Evolutionary conservation across 2,113 vertebrate genomes (phyloP), one percentile per base, ranked within the genome.

Genomic region (Sinocyclocheilus anophthalmus): DNA sequence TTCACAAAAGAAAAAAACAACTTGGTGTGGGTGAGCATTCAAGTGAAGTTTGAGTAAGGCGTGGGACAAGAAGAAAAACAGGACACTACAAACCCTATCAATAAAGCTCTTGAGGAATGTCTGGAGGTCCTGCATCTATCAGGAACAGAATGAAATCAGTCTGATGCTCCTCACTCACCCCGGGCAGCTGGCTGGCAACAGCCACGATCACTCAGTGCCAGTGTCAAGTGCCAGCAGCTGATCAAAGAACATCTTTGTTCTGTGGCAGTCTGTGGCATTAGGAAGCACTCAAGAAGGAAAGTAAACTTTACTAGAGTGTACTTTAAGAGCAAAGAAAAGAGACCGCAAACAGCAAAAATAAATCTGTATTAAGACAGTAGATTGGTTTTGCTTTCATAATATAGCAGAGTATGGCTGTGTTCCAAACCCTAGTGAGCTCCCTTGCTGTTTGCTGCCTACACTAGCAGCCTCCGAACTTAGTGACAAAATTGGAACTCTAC

Each of bases 151-250:
- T 63, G 4, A 18, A 69, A 86, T 80, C 72, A 73, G 26, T 57
- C 50, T 61, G 87, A 83, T 83, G 57, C 76, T 85, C 76, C 85
- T 88, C 85, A 81, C 39, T 48, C 48, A 78, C 65, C 73, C 73
- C 14, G 20, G 84, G 86, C 84, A 89, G 86, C 86, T 87, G 86
- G 86, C 82, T 84, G 87, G 85, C 85, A 76, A 26, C 22, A 50
- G 65, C 69, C 76, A 50, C 0, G 50, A 69, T 75, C 65, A 85
- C n/a, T 85, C 24, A 13, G 57, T 79, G 75, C 81, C 78, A 76
- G 81, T 13, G 63, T 79, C 48, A 53, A 88, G 82, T 88, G 86
- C 77, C 87, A 90, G 80, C 87, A 83, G 65, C 80, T 84, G 86
- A 86, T 86, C 45, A 84, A 88, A 80, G 77, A 88, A 87, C 63